A percentile compares a stretch with the other conserved stretches of the same genome.
Evolutionary conservation across 2,888 invertebrate genomes (phyloP).

Genomic region (Choristoneura rosaceana): DNA sequence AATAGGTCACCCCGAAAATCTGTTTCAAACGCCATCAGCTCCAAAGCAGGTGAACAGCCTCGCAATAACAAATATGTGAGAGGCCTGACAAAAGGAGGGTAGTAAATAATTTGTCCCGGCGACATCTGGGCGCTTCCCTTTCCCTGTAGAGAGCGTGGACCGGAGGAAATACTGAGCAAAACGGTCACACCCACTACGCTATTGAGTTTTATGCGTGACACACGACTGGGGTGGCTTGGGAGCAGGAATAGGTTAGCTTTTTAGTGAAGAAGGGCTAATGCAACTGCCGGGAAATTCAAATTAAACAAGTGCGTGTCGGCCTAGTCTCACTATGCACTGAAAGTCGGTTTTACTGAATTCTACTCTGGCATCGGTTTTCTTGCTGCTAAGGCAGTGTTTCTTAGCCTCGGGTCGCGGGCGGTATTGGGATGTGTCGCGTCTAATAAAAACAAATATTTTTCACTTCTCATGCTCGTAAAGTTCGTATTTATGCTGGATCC

Average conservation of each 20-base stretch:
- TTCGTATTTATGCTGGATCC: too few relatives aligned
- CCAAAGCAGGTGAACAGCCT: constrained; percentile 48
- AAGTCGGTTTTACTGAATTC: too few relatives aligned
- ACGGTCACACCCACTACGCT: constrained; percentile 74
- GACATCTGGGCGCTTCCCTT: constrained; percentile 83
- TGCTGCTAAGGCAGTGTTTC: too few relatives aligned
- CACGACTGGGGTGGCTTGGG: constrained; percentile 23
- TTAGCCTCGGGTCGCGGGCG: too few relatives aligned
- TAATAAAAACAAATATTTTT: too few relatives aligned
- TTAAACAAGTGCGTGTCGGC: too few relatives aligned
- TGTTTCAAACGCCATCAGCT: constrained; percentile 11
- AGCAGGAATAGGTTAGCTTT: background rate
- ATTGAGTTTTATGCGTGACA: constrained; percentile 60
- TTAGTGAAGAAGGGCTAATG: too few relatives aligned
- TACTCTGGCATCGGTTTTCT: too few relatives aligned
- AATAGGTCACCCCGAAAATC: background rate
- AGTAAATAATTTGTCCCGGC: constrained; percentile 81
- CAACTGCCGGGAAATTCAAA: too few relatives aligned
- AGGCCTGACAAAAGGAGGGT: constrained; percentile 69
- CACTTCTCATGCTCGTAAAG: too few relatives aligned
- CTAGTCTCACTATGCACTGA: too few relatives aligned
- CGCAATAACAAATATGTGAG: constrained; percentile 59
- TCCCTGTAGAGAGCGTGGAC: constrained; percentile 68
- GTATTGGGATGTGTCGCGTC: too few relatives aligned
- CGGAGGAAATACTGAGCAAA: constrained; percentile 67